A percentile compares a stretch with the other conserved stretches of the same genome.
phyloP scores from a whole-genome alignment of 2,888 invertebrate species.

The Cryptus viduatorius region DNA sequence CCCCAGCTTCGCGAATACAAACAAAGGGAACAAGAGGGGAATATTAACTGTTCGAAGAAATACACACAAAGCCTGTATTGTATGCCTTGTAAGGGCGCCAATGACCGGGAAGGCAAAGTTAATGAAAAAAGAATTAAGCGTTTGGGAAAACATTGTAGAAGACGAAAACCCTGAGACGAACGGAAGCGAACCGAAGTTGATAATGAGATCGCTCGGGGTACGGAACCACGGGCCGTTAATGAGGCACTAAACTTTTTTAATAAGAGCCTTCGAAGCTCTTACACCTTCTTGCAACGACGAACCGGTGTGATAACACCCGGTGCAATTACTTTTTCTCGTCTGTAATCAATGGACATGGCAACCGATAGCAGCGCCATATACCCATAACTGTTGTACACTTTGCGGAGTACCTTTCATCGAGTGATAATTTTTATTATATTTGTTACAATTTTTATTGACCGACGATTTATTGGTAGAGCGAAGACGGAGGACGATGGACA shows the following conservation, averaged over 20 bases:
- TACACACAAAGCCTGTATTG: not conserved
- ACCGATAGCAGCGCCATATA: not conserved
- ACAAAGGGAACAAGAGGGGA: not conserved
- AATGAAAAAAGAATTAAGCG: conserved; percentile 48
- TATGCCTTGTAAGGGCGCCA: conserved; percentile 16
- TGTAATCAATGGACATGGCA: conserved; percentile 30
- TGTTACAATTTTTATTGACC: not conserved
- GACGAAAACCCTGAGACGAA: conserved; percentile 49
- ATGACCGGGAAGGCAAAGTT: conserved; percentile 33
- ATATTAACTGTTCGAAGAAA: conserved; percentile 5
- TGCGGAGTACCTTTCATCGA: not conserved
- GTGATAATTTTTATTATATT: not conserved
- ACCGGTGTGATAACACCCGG: conserved; percentile 43
- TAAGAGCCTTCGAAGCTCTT: conserved; percentile 65
- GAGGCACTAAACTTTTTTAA: conserved; percentile 72
- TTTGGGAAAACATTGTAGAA: conserved; percentile 54
- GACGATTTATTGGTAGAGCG: not conserved
- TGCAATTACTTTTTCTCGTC: conserved; percentile 51
- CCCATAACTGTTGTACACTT: not conserved
- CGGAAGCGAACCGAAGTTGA: conserved; percentile 64
- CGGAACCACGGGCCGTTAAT: conserved; percentile 65
- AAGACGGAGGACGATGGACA: conserved; percentile 5
- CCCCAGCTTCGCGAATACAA: not conserved
- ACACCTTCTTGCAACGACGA: conserved; percentile 11
- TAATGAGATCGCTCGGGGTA: conserved; percentile 68